phyloP scores from a whole-genome alignment of 2,797 vertebrate species.

The Hippocampus kuda region DNA sequence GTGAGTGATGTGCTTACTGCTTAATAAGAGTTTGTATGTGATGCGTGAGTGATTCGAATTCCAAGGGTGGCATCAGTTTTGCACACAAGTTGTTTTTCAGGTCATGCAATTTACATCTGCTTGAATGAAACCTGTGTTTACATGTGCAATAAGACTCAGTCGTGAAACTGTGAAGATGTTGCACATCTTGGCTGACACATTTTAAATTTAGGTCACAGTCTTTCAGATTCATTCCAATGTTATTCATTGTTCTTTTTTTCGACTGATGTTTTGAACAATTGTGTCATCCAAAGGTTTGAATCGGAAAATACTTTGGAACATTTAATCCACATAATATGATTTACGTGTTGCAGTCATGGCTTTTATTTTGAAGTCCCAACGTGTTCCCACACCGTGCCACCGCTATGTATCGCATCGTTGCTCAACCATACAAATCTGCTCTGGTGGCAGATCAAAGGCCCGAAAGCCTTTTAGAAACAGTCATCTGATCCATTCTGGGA shows the following conservation, averaged over 20 bases:
- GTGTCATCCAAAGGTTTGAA: neutral
- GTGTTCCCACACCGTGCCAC: slow-evolving; percentile 16
- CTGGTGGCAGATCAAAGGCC: slow-evolving; percentile 56
- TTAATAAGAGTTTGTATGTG: slow-evolving; percentile 30
- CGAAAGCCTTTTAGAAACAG: slow-evolving; percentile 37
- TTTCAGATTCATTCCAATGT: slow-evolving; percentile 20
- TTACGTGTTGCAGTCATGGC: neutral
- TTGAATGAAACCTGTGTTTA: slow-evolving; percentile 49
- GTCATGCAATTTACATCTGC: slow-evolving; percentile 40
- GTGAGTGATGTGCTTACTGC: slow-evolving; percentile 7
- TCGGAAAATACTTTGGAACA: neutral
- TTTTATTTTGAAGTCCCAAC: slow-evolving; percentile 22
- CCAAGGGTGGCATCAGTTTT: slow-evolving; percentile 37
- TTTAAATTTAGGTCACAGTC: slow-evolving; percentile 23
- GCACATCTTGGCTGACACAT: slow-evolving; percentile 30
- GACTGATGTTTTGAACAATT: neutral
- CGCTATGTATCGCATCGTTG: slow-evolving; percentile 37
- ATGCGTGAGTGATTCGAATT: slow-evolving; percentile 31
- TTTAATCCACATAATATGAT: neutral
- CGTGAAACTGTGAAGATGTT: slow-evolving; percentile 41
- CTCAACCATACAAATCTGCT: slow-evolving; percentile 46
- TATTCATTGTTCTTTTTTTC: slow-evolving; percentile 13
- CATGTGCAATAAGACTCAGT: slow-evolving; percentile 33
- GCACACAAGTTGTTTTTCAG: slow-evolving; percentile 39
- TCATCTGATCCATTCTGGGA: slow-evolving; percentile 60